Evolutionary conservation across 2,888 invertebrate species (phyloP).

Genomic region (Tipula unca): DNA sequence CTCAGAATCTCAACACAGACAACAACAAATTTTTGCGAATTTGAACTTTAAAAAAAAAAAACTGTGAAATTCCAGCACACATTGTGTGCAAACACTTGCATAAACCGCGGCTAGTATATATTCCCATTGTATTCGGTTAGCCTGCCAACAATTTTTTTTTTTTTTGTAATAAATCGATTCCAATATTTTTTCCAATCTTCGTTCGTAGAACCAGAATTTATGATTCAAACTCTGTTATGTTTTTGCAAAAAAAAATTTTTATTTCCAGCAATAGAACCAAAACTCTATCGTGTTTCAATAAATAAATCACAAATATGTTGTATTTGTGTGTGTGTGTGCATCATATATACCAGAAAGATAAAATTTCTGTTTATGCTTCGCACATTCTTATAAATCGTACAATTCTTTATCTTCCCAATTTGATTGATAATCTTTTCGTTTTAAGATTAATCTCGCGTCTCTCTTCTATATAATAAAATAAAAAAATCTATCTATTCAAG

Average conservation of each 20-base stretch:
- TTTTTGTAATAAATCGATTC: background rate
- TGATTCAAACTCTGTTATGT: background rate
- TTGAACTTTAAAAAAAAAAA: background rate
- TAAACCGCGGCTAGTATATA: background rate
- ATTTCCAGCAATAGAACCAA: background rate
- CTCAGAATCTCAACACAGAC: background rate
- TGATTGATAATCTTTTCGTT: background rate
- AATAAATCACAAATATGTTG: background rate
- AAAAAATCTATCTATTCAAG: background rate
- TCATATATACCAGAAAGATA: background rate
- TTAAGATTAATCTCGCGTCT: background rate
- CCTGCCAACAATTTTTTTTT: background rate
- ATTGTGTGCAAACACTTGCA: background rate
- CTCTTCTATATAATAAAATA: background rate
- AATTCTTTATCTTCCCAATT: constrained; percentile 8
- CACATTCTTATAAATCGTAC: background rate
- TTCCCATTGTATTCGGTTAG: background rate
- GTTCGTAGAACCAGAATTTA: background rate
- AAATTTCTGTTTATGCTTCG: background rate
- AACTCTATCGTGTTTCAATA: background rate
- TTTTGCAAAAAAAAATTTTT: too few species aligned
- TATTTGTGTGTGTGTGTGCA: background rate
- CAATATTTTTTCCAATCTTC: background rate
- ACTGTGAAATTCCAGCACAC: background rate
- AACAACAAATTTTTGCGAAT: background rate